phyloP scores from a whole-genome alignment of 1,140 invertebrate species.

The Pinna nobilis region DNA sequence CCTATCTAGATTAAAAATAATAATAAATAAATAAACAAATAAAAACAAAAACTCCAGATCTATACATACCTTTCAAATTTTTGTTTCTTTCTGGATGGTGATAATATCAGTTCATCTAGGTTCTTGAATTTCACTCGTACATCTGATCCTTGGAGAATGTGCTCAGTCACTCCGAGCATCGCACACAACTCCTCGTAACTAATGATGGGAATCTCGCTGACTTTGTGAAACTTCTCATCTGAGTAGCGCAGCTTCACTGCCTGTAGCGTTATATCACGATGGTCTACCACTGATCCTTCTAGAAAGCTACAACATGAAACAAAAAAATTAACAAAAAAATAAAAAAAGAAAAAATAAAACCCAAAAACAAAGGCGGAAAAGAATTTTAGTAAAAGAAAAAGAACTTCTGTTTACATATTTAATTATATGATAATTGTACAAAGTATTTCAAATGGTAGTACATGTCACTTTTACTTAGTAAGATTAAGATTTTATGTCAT shows the following conservation, averaged over 20 bases:
- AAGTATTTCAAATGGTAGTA: not conserved
- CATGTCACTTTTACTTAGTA: not conserved
- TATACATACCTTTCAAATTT: slow-evolving; percentile 30
- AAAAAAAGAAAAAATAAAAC: no score
- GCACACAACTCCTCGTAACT: slow-evolving; percentile 62
- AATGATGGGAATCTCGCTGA: slow-evolving; percentile 65
- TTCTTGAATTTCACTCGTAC: slow-evolving; percentile 62
- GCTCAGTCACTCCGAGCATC: slow-evolving; percentile 63
- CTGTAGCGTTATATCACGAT: slow-evolving; percentile 65
- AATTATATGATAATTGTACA: not conserved
- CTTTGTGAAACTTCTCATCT: slow-evolving; percentile 62
- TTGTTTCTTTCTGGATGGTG: slow-evolving; percentile 59
- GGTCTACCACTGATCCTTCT: slow-evolving; percentile 67
- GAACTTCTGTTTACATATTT: not conserved
- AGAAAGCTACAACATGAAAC: slow-evolving; percentile 62
- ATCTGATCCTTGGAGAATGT: slow-evolving; percentile 52
- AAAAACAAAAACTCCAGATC: not conserved
- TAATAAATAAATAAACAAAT: not conserved
- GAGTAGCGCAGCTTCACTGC: slow-evolving; percentile 70
- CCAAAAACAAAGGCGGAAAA: no score
- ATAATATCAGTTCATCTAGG: slow-evolving; percentile 66
- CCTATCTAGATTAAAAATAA: no score
- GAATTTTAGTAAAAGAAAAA: no score
- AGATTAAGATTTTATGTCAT: not conserved
- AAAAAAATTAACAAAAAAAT: no score